A percentile compares a stretch with the other conserved stretches of the same genome.
phyloP scores from a whole-genome alignment of 2,113 vertebrate species.

The Tamias sibiricus region DNA sequence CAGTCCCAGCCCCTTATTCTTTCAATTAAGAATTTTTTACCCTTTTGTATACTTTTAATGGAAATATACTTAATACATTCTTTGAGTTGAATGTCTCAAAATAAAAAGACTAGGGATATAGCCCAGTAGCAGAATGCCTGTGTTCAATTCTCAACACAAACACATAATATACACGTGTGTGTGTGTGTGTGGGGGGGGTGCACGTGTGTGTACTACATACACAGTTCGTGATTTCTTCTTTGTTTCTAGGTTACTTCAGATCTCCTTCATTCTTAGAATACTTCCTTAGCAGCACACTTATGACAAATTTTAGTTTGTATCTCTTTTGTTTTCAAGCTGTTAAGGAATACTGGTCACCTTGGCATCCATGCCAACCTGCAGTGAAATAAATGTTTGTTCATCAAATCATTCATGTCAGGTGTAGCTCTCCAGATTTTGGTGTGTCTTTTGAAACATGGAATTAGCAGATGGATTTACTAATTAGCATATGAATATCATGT shows the following conservation, averaged over 20 bases:
- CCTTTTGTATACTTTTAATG: not conserved
- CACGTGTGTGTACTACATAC: too few relatives aligned
- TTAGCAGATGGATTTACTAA: not conserved
- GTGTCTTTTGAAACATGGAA: not conserved
- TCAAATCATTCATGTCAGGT: not conserved
- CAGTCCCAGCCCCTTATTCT: too few relatives aligned
- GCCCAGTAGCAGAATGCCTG: too few relatives aligned
- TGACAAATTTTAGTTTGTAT: not conserved
- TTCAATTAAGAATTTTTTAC: not conserved
- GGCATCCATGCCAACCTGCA: not conserved
- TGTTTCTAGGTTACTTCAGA: not conserved
- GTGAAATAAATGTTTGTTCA: not conserved
- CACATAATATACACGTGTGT: too few relatives aligned
- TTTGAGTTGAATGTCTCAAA: not conserved
- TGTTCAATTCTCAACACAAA: too few relatives aligned
- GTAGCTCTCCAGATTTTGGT: conserved; percentile 16
- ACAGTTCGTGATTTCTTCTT: not conserved
- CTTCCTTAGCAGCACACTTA: not conserved
- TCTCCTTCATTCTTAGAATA: not conserved
- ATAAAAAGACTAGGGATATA: too few relatives aligned
- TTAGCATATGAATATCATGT: not conserved
- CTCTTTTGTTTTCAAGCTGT: not conserved
- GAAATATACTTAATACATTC: not conserved
- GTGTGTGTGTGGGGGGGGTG: too few relatives aligned
- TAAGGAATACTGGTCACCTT: not conserved